phyloP scores from a whole-genome alignment of 1,140 invertebrate genomes.

The Pomacea maculata region DNA sequence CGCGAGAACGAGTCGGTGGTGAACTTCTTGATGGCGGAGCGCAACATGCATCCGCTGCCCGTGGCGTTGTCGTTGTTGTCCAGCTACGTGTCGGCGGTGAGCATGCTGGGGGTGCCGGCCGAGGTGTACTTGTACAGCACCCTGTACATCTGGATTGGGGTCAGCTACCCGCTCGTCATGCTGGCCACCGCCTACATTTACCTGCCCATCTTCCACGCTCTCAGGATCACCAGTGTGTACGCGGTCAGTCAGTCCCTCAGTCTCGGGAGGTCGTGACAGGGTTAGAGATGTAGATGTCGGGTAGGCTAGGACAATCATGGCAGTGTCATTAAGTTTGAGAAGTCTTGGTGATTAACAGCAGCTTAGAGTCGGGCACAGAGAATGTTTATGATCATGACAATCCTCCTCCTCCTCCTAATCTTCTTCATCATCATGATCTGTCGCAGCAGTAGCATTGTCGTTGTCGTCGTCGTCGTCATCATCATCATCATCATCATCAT shows the following conservation, averaged over 20 bases:
- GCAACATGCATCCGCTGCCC: slow-evolving; percentile 72
- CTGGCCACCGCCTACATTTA: slow-evolving; percentile 40
- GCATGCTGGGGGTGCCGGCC: slow-evolving; percentile 75
- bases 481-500: slow-evolving; percentile 8
- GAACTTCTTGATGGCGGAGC: slow-evolving; percentile 83
- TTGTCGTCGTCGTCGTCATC: not conserved
- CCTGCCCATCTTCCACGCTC: slow-evolving; percentile 55
- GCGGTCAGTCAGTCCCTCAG: slow-evolving; percentile 68
- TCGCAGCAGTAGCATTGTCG: not conserved
- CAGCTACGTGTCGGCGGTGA: slow-evolving; percentile 93
- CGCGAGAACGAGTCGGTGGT: slow-evolving; percentile 81
- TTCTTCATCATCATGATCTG: no score
- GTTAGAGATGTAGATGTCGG: not conserved
- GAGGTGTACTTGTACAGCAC: slow-evolving; percentile 51
- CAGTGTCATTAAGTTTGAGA: not conserved
- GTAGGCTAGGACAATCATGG: not conserved
- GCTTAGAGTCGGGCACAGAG: not conserved
- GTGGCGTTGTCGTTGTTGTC: slow-evolving; percentile 55
- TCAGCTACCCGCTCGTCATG: slow-evolving; percentile 74
- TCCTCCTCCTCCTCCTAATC: not conserved
- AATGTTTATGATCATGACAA: not conserved
- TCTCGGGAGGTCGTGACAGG: not conserved
- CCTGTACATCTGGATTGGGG: slow-evolving; percentile 42
- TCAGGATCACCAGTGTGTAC: slow-evolving; percentile 55
- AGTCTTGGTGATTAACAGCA: not conserved